Evolutionary conservation across 2,888 invertebrate species (phyloP), one percentile per base, ranked within the genome.

Genomic region (Orthosia incerta): DNA sequence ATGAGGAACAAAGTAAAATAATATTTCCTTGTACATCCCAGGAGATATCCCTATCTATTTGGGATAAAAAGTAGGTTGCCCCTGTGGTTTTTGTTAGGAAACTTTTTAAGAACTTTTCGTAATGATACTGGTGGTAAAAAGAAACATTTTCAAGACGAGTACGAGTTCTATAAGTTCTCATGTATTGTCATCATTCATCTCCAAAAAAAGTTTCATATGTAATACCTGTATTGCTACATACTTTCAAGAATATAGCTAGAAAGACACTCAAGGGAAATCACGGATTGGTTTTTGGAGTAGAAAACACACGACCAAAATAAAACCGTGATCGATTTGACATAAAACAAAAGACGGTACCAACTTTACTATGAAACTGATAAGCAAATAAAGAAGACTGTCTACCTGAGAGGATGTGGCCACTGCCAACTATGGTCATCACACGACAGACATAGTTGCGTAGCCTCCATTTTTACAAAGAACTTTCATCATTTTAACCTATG

Each of bases 1-100:
- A 80, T 62, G 55, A 65, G 60, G 46, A 74, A 74, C 60, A 77
- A 65, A 77, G 74, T 61, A 80, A 74, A 80, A 80, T 80, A 56
- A 77, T 77, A 61, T 80, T 80, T 74, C 65, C 51, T 57, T 39
- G 45, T 20, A 26, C 12, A 53, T 65, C 74, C 61, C 74, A 2
- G 39, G 61, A 61, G 76, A 39, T 56, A 20, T 50, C 4, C 11
- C 55, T 65, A 64, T 63, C 53, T 60, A 31, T 63, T 64, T n/a
- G 18, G 26, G 16, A 26, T 71, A 71, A 59, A 76, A 79, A 53
- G n/a, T 31, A 76, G 11, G 16, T 16, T 31, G 13, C 16, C 39
- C 60, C 23, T 20, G 39, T 16, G 20, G 13, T 39, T 48, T 59
- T 55, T 55, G 39, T 55, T 18, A 1, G 4, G 5, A 48, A 53